phyloP scores from a whole-genome alignment of 1,140 invertebrate genomes.

The Listronotus bonariensis region DNA sequence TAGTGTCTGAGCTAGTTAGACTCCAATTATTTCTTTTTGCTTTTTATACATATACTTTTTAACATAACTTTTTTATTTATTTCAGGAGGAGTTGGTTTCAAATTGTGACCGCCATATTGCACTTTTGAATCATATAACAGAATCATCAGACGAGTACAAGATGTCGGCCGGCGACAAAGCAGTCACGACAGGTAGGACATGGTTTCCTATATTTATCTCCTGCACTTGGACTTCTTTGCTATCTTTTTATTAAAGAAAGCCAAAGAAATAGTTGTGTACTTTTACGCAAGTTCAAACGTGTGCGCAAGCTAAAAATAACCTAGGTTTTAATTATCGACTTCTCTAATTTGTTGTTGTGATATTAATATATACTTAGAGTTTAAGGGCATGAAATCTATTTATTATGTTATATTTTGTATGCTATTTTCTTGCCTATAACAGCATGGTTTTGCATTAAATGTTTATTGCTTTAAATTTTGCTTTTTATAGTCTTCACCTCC shows the following conservation, averaged over 20 bases:
- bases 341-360: slow-evolving; percentile 20
- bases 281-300: slow-evolving; percentile 40
- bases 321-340: slow-evolving; percentile 26
- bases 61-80: not conserved
- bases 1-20: too few relatives aligned
- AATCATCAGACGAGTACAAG: slow-evolving; percentile 45
- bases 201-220: slow-evolving; percentile 45
- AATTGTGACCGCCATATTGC: slow-evolving; percentile 62
- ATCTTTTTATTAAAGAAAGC: slow-evolving; percentile 45
- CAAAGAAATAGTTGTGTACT: slow-evolving; percentile 42
- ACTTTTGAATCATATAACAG: slow-evolving; percentile 52
- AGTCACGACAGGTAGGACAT: slow-evolving; percentile 46
- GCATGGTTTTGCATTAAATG: slow-evolving; percentile 49
- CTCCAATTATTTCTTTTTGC: too few relatives aligned
- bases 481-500: slow-evolving; percentile 36
- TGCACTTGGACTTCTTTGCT: slow-evolving; percentile 46
- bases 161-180: slow-evolving; percentile 43
- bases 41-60: too few relatives aligned
- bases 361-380: slow-evolving; percentile 22
- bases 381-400: slow-evolving; percentile 36
- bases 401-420: slow-evolving; percentile 36
- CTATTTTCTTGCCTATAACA: slow-evolving; percentile 44
- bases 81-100: slow-evolving; percentile 74
- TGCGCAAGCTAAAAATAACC: slow-evolving; percentile 37
- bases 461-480: slow-evolving; percentile 35